A percentile compares a stretch with the other conserved stretches of the same genome.
Evolutionary conservation across 2,888 invertebrate genomes (phyloP).

Genomic region (Tineola bisselliella): DNA sequence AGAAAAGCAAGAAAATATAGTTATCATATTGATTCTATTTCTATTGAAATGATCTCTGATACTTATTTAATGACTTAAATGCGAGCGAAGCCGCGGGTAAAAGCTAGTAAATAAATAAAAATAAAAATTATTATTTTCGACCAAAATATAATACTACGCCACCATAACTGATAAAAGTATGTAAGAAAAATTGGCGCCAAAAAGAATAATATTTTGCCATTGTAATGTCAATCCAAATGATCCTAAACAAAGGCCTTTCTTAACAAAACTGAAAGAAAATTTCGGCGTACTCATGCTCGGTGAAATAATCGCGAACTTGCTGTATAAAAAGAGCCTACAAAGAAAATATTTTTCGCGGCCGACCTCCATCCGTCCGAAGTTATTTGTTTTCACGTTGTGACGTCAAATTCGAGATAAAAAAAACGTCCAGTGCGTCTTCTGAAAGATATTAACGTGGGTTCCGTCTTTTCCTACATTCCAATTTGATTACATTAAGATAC

Average conservation of each 20-base stretch:
- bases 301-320: conserved; percentile 2
- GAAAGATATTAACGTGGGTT: not conserved
- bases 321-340: conserved; percentile 7
- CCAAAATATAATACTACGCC: not conserved
- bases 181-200: not conserved
- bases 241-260: conserved; percentile 1
- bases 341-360: conserved; percentile 18
- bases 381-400: conserved; percentile 20
- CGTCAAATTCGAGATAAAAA: conserved; percentile 19
- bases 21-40: too few relatives aligned
- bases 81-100: too few relatives aligned
- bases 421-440: not conserved
- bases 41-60: too few relatives aligned
- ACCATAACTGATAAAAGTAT: not conserved
- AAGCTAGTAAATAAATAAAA: too few relatives aligned
- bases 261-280: not conserved
- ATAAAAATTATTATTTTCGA: too few relatives aligned
- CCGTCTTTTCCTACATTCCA: not conserved
- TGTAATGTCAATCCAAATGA: conserved; percentile 3
- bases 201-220: not conserved
- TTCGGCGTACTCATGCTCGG: conserved; percentile 14
- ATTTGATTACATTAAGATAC: too few relatives aligned
- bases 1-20: too few relatives aligned
- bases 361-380: conserved; percentile 17
- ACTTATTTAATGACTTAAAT: too few relatives aligned